Base-by-base conservation (phyloP, 2,797 vertebrate species). In the Neosilurus mollespiculum region DNA sequence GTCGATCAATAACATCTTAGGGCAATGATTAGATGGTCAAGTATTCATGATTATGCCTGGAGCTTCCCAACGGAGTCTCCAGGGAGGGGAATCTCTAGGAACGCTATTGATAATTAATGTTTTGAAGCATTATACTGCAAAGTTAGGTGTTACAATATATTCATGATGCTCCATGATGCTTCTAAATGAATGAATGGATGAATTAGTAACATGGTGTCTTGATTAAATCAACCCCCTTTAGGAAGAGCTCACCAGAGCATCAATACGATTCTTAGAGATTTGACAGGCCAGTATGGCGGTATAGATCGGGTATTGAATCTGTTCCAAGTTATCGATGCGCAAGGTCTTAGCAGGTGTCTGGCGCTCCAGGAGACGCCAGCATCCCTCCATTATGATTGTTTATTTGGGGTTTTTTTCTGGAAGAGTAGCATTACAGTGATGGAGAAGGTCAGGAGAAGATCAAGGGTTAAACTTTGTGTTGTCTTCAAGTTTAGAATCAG, bases 251-350 rank as follows among this genome's bases (percentile, higher is more conserved):
- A 67, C 73, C 80, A 79, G 11, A 24, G 69, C 66, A 34, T 87
- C 83, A 85, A 84, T 85, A 86, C 76, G 85, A 20, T 59, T 59
- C 37, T 75, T 64, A 58, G 78, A 76, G 82, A 64, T 58, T 56
- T 76, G 80, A 80, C 76, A 71, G 81, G 80, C 24, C 72, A 78
- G 15, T 65, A 73, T 37, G 67, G 66, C 37, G 34, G 51, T 83
- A 88, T 88, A 80, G 88, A 87, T 88, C 84, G 15, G 37, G 67
- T 81, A 86, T 83, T 87, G 86, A 86, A 85, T 80, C 80, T 56
- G 49, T 30, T 81, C 85, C 83, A 83, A 87, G 85, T 51, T 81
- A 85, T 87, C 86, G 56, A 87, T 87, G 80, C 54, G 59, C 56
- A 24, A 76, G n/a, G 66, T 83, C 80, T 26, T 58, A 81, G 80